Evolutionary conservation across 2,113 vertebrate genomes (phyloP).

Genomic region (Equus quagga): DNA sequence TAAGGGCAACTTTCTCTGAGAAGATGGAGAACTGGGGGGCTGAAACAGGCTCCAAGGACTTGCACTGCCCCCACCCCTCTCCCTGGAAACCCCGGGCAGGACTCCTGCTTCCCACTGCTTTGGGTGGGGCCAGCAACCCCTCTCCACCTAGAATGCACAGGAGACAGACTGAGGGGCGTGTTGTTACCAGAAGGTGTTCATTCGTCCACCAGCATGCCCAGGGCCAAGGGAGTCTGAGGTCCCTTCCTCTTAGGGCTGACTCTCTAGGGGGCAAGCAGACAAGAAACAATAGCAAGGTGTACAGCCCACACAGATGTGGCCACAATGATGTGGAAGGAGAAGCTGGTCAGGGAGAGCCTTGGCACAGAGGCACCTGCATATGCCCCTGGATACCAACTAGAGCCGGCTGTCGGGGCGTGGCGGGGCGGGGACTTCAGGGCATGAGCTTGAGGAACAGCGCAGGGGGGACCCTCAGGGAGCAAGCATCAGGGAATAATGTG

Average conservation of each 20-base stretch:
- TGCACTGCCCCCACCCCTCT: too few species aligned
- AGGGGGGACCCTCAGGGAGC: background rate
- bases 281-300: too few species aligned
- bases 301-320: accelerated
- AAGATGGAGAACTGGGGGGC: accelerated
- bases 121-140: too few species aligned
- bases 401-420: background rate
- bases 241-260: background rate
- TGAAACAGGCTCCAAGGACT: background rate
- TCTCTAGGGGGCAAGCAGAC: background rate
- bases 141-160: background rate
- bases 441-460: background rate
- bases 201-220: background rate
- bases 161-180: background rate
- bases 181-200: too few species aligned
- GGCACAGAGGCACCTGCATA: background rate
- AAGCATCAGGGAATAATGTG: background rate
- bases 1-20: background rate
- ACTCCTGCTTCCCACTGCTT: background rate
- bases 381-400: background rate
- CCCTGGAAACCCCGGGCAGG: background rate
- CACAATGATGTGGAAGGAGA: accelerated
- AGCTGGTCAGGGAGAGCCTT: background rate
- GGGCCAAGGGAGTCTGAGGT: background rate
- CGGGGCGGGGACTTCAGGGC: background rate